Base-by-base conservation (phyloP, 2,797 vertebrate species). In the Characodon lateralis region DNA sequence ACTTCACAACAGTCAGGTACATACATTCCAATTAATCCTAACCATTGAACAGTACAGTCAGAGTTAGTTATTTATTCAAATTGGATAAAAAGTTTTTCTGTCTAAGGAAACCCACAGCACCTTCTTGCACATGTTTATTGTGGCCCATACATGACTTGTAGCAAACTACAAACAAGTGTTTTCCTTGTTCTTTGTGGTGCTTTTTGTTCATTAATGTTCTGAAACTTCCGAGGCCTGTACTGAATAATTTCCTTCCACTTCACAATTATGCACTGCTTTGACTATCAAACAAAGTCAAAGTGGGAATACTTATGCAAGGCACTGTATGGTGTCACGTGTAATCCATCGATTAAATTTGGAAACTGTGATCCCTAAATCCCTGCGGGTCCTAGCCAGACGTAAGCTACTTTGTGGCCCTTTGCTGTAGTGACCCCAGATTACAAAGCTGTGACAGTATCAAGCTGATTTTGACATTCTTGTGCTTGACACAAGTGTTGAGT, bases 381-480 rank as follows among this genome's bases (percentile, higher is more conserved):
- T 51, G 13, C 20, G 7, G 66, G 63, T 56, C 22, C 12, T 13
- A 20, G 50, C 12, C 14, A 72, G 78, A 81, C 78, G 2, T 20
- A 24, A 68, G 5, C 76, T 61, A 20, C 59, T 68, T 72, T 81
- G 53, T 81, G 80, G 24, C 46, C 72, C 22, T 69, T 77, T 82
- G 71, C 75, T 83, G 72, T 59, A 31, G 50, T 80, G 84, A 84
- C 80, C 85, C 43, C 70, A 75, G 86, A 87, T 89, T 72, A 84
- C 43, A 61, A 71, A 71, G 76, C 78, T 26, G 48, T 80, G 83
- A 86, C 78, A 78, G 81, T 31, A 82, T 88, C 81, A 85, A 84
- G 82, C 72, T 71, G 66, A 75, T 85, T 87, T 79, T 79, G 79
- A 88, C 83, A 90, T 90, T 87, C 74, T 89, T 77, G 80, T 78